Conservation (phyloP, 1,140 invertebrate species). For the Steinernema feltiae region DNA sequence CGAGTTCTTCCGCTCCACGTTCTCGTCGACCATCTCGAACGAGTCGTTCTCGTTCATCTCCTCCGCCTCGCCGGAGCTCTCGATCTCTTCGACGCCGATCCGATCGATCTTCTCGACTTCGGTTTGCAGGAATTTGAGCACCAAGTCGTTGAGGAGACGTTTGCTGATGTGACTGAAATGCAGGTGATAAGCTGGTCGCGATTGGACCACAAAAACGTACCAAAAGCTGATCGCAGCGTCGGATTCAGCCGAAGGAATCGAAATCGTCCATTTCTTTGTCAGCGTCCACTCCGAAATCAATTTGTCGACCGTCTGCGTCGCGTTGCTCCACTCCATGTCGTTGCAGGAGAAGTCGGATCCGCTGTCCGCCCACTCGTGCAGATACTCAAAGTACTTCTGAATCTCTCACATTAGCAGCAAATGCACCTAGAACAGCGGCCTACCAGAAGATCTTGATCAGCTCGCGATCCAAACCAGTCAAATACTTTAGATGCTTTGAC, state of each 20-base stretch:
- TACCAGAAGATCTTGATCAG: not conserved
- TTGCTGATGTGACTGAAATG: constrained; percentile 1
- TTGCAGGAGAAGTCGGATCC: not conserved
- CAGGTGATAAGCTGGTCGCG: too few species aligned
- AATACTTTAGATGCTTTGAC: not conserved
- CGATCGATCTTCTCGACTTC: not conserved
- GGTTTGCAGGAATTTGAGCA: not conserved
- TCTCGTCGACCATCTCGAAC: not conserved
- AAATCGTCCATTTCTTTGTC: not conserved
- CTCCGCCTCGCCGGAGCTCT: not conserved
- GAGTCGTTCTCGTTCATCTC: not conserved
- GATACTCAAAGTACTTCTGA: not conserved
- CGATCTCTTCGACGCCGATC: not conserved
- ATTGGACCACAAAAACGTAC: not conserved
- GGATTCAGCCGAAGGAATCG: not conserved
- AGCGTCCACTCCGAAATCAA: not conserved
- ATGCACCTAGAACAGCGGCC: not conserved
- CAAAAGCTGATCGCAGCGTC: not conserved
- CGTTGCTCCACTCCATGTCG: not conserved
- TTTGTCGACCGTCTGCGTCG: not conserved
- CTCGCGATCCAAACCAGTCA: not conserved
- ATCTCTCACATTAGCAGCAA: not conserved
- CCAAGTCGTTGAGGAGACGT: not conserved
- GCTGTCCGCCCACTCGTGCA: not conserved
- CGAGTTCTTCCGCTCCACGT: not conserved